Evolutionary conservation across 2,888 invertebrate species (phyloP), one percentile per base, ranked within the genome.

Genomic region (Limnephilus rhombicus): DNA sequence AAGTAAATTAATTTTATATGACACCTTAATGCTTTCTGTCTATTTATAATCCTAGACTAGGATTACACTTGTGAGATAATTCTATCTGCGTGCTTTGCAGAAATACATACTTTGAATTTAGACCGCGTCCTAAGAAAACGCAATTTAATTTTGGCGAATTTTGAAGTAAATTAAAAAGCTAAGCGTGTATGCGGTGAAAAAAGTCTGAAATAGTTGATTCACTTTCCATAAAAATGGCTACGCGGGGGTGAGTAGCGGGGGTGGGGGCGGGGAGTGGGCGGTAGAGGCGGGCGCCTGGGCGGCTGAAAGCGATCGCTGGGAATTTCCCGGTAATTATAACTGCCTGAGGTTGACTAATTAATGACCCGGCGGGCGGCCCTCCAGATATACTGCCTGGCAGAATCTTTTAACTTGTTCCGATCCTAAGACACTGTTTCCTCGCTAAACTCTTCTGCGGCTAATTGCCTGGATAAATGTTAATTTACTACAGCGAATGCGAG

Each of bases 311-410:
- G 81, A 89, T 89, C 81, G 83, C 85, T 29, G 80, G 87, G 87
- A 91, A 87, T 89, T 88, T 85, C 80, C 89, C 82, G 89, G 91
- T 91, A 91, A 91, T 91, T 89, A 91, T 91, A 87, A 80, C 85
- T 85, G 91, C 91, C 91, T 91, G 91, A 89, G 89, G 89, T 91
- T 91, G 89, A 89, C 91, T 91, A 91, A 91, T 91, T 91, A 91
- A 91, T 91, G 91, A 91, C 89, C 80, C 91, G 53, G 80, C 85
- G 68, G 89, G 82, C 83, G 80, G 82, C 91, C 80, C 45, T 53
- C 82, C 80, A 81, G 91, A 91, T 80, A 82, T 89, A 85, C 85
- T 85, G 85, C 91, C 83, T 37, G 53, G 80, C 29, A 91, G 37
- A 85, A 91, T 89, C 85, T 89, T 89, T 88, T 37, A 89, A 91